Base-by-base conservation (phyloP, 2,797 vertebrate species). In the Enoplosus armatus region DNA sequence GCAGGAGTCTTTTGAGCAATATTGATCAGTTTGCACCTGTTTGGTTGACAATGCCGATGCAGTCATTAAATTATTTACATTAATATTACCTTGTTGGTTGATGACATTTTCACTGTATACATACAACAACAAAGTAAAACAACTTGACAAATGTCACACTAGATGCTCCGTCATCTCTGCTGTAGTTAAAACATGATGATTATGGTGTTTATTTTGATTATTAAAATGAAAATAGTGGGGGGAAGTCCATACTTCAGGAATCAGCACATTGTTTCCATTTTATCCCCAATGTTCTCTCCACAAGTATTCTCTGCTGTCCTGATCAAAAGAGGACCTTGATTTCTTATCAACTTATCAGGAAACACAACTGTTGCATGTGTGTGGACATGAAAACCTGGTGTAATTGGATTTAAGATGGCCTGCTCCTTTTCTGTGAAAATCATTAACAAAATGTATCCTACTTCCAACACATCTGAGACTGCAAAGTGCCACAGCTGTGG, bases 401-500 rank as follows among this genome's bases (percentile, higher is more conserved):
- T 63, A 18, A 7, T 0, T 5, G 39, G 3, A 9, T 29, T 18
- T 50, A 37, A 58, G 6, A 48, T 27, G 10, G 22, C 14, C n/a
- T 62, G 6, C 37, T 51, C 60, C 20, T 61, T 72, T 61, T 79
- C 18, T 9, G 15, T 22, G 6, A 22, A 72, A 64, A 35, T 37
- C 26, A 4, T 26, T 4, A 24, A 26, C 16, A 67, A 50, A 56
- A 53, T 29, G 4, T 18, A 22, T 55, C 54, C 27, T 4, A 2
- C 66, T 62, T 37, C 35, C 29, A 68, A 53, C 6, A 59, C 66
- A 63, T 56, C 12, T 37, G 45, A 50, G 66, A 26, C 51, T 56
- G 71, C 18, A 54, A 74, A 64, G 48, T 35, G 62, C 74, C 72
- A 59, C 80, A 87, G 48, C 86, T 84, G 85, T 75, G 63, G 3